A percentile compares a stretch with the other conserved stretches of the same genome.
phyloP scores from a whole-genome alignment of 2,888 invertebrate species.

The Polymixis lichenea region DNA sequence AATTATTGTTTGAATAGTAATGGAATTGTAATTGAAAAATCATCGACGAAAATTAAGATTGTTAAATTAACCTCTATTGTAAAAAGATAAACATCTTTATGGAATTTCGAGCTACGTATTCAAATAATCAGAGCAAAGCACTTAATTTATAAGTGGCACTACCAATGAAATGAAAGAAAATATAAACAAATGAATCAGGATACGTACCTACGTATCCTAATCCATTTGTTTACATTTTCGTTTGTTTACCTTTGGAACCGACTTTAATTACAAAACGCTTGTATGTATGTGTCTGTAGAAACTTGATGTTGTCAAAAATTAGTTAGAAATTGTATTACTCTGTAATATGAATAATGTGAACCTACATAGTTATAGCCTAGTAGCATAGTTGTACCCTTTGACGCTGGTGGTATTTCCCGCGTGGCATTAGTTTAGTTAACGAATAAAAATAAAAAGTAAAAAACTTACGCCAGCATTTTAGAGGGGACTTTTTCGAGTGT shows the following conservation, averaged over 20 bases:
- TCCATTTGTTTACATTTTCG: background rate
- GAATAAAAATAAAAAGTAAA: constrained; percentile 50
- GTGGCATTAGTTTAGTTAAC: constrained; percentile 51
- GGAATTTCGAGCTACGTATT: background rate
- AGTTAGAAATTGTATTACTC: background rate
- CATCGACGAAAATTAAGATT: background rate
- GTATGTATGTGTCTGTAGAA: background rate
- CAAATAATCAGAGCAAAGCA: background rate
- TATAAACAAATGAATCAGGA: too few species aligned
- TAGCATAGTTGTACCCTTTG: constrained; percentile 26
- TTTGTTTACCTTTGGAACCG: background rate
- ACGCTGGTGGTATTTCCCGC: constrained; percentile 15
- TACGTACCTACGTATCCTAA: background rate
- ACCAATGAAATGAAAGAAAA: background rate
- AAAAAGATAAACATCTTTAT: background rate
- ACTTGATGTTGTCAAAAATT: constrained; percentile 6
- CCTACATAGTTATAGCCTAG: background rate
- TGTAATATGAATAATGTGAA: background rate
- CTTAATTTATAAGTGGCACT: background rate
- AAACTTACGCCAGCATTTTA: constrained; percentile 40
- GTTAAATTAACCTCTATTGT: background rate
- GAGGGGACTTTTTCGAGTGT: constrained; percentile 49
- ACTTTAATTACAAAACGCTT: background rate
- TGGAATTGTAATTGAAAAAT: background rate
- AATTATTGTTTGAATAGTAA: background rate